Conservation (phyloP, 2,113 vertebrate genomes). For the Festucalex cinctus region DNA sequence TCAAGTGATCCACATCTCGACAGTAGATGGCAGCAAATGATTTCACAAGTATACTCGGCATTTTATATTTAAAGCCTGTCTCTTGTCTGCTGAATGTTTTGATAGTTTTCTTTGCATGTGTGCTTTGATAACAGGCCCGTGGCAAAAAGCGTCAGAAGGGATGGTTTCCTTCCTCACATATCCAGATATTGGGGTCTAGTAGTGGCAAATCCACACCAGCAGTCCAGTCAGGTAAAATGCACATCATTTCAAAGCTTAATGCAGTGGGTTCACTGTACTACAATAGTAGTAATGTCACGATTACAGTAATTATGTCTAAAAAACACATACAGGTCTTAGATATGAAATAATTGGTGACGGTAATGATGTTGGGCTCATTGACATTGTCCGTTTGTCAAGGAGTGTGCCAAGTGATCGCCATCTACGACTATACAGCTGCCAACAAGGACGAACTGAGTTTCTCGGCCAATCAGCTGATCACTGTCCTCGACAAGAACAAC, state of each 20-base stretch:
- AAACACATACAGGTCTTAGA: not conserved
- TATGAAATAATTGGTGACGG: not conserved
- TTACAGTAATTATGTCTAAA: not conserved
- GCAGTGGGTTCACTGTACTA: too few relatives aligned
- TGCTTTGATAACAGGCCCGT: conserved; percentile 77
- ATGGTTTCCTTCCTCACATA: conserved; percentile 90
- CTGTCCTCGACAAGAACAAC: conserved; percentile 84
- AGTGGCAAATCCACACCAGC: conserved; percentile 85
- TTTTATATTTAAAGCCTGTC: not conserved
- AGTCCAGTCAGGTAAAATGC: conserved; percentile 76
- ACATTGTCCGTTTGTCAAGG: not conserved
- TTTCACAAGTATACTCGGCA: not conserved
- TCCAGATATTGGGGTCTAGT: conserved; percentile 86
- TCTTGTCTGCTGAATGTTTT: not conserved
- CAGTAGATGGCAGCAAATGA: not conserved
- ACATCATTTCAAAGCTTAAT: not conserved
- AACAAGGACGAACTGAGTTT: conserved; percentile 92
- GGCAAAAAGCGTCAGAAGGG: conserved; percentile 95
- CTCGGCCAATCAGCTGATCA: conserved; percentile 88
- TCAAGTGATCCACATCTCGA: not conserved
- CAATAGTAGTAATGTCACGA: too few relatives aligned
- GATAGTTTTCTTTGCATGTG: conserved; percentile 14
- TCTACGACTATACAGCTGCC: conserved; percentile 89
- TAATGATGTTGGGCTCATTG: not conserved
- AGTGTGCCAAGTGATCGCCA: conserved; percentile 92